phyloP scores from a whole-genome alignment of 1,140 invertebrate genomes.

The Gryon sp. region DNA sequence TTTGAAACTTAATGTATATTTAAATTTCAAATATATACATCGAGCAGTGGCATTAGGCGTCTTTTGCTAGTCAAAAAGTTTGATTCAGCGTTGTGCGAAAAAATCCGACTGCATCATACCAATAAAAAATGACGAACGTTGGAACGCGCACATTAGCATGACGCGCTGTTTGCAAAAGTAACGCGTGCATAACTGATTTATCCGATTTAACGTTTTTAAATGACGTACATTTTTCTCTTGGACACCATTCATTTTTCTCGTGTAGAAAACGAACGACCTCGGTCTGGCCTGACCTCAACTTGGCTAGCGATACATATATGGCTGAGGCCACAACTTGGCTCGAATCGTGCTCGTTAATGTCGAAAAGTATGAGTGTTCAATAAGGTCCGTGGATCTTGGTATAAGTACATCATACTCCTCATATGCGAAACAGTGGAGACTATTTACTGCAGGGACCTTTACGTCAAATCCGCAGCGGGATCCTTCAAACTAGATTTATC shows the following conservation, averaged over 20 bases:
- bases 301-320: constrained; percentile 53
- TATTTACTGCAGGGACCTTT: constrained; percentile 5
- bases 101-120: constrained; percentile 9
- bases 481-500: constrained; percentile 39
- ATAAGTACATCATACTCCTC: constrained; percentile 67
- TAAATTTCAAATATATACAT: constrained; percentile 49
- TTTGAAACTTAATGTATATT: constrained; percentile 47
- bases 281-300: constrained; percentile 57
- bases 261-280: constrained; percentile 59
- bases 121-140: constrained; percentile 43
- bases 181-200: constrained; percentile 53
- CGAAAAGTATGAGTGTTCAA: constrained; percentile 71
- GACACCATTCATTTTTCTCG: constrained; percentile 59
- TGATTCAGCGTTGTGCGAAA: constrained; percentile 34
- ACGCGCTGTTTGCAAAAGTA: constrained; percentile 38
- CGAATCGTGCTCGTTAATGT: constrained; percentile 69
- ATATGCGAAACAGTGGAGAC: constrained; percentile 13
- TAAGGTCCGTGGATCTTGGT: constrained; percentile 53
- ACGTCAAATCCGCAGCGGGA: constrained; percentile 27
- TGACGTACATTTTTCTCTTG: constrained; percentile 49
- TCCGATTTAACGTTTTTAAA: constrained; percentile 52
- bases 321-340: constrained; percentile 51
- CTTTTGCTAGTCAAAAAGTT: constrained; percentile 30
- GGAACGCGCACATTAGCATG: constrained; percentile 35
- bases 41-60: constrained; percentile 27